Base-by-base conservation (phyloP, 2,797 vertebrate genomes). In the Anabacerthia variegaticeps region DNA sequence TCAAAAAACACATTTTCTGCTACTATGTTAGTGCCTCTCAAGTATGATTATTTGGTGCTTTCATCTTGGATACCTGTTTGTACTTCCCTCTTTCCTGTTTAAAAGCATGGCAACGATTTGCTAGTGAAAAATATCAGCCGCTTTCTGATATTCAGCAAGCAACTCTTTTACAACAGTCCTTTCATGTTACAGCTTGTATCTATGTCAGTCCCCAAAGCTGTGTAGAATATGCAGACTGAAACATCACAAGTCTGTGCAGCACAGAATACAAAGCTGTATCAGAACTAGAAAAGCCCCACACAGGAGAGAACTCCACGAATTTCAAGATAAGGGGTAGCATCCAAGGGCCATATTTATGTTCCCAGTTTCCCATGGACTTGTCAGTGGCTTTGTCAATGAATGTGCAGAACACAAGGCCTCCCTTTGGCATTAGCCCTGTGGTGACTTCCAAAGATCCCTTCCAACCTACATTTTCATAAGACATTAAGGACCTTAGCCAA, bases 341-440 rank as follows among this genome's bases (percentile, higher is more conserved):
- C 37, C 62, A 59, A 80, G 46, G 28, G 46, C 16, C 0, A 0
- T 34, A 51, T 51, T 75, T 44, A 79, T 6, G 14, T 17, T 76
- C 28, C 37, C 32, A 52, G 19, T 44, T 48, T 58, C n/a, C 63
- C 36, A 34, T 0, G 4, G 51, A 44, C 59, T 62, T 28, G 51
- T 32, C 51, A 54, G 51, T 32, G 6, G 36, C 44, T 92, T 61
- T 4, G 2, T 22, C 36, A 32, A 19, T 5, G 26, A 81, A 49
- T 0, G 0, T 24, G 43, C 37, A 77, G 19, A 76, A 79, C 6
- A 41, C 7, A 55, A 67, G 26, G 12, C 2, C 1, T 2, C 12
- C 4, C 14, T 19, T 17, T 3, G 44, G 5, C 28, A 17, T 52
- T 28, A 82, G 21, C 6, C 12, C 30, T 17, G 3, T 1, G 0